Conservation (phyloP, 2,888 invertebrate species). For the Cerceris rybyensis region DNA sequence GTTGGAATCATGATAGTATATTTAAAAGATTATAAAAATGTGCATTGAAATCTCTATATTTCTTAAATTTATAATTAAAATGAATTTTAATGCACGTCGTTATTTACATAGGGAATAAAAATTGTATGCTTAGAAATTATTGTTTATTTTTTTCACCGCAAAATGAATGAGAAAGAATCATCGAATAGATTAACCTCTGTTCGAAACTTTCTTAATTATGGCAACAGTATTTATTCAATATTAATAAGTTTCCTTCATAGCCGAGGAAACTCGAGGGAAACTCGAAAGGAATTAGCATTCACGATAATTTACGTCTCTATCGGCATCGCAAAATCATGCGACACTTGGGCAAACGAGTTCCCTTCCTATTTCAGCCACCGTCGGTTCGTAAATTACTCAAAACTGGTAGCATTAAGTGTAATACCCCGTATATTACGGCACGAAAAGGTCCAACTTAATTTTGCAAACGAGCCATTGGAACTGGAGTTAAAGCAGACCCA, state of each 20-base stretch:
- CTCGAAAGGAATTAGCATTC: background rate
- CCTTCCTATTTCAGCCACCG: slow-evolving; percentile 9
- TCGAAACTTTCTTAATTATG: too few relatives aligned
- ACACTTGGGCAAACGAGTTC: slow-evolving; percentile 4
- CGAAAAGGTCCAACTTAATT: background rate
- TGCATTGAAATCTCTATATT: too few relatives aligned
- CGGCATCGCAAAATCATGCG: background rate
- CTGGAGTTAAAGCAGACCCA: background rate
- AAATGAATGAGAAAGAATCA: background rate
- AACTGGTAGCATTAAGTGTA: background rate
- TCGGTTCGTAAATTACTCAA: slow-evolving; percentile 36
- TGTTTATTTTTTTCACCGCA: background rate
- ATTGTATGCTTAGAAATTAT: background rate
- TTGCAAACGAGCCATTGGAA: background rate
- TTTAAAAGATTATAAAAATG: too few relatives aligned
- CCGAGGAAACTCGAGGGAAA: background rate
- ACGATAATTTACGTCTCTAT: slow-evolving; percentile 1
- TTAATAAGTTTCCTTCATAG: too few relatives aligned
- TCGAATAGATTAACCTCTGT: too few relatives aligned
- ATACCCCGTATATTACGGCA: background rate
- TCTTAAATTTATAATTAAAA: too few relatives aligned
- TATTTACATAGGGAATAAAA: background rate
- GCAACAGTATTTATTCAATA: too few relatives aligned
- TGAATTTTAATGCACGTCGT: too few relatives aligned
- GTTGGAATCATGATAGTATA: too few relatives aligned